phyloP scores from a whole-genome alignment of 2,888 invertebrate species.

The Ligdia adustata region DNA sequence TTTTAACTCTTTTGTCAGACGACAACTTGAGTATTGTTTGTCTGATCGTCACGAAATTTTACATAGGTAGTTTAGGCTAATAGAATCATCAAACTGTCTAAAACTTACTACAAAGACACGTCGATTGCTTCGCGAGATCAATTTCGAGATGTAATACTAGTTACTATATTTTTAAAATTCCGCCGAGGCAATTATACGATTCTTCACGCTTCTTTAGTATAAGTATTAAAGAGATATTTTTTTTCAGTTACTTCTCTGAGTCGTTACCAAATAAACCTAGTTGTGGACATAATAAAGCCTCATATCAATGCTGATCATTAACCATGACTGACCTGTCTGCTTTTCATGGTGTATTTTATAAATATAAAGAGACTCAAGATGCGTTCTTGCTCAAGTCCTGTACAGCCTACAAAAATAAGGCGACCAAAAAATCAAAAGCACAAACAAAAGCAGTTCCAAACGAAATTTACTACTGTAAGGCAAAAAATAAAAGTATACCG shows the following conservation, averaged over 20 bases:
- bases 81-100: no score
- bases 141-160: no score
- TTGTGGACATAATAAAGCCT: conserved; percentile 4
- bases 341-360: background rate
- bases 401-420: no score
- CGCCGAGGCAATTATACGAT: no score
- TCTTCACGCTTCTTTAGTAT: conserved; percentile 1
- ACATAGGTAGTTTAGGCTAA: no score
- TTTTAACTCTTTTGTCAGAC: no score
- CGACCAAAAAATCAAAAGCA: background rate
- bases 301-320: background rate
- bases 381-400: background rate
- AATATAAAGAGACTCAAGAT: conserved; percentile 1
- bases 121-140: no score
- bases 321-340: background rate
- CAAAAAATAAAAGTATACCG: background rate
- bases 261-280: conserved; percentile 1
- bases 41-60: no score
- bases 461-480: conserved; percentile 1
- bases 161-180: no score
- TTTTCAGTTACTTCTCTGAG: background rate
- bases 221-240: background rate
- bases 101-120: no score
- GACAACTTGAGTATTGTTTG: no score
- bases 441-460: conserved; percentile 1